Evolutionary conservation across 1,140 invertebrate species (phyloP).

Genomic region (Artemia franciscana): DNA sequence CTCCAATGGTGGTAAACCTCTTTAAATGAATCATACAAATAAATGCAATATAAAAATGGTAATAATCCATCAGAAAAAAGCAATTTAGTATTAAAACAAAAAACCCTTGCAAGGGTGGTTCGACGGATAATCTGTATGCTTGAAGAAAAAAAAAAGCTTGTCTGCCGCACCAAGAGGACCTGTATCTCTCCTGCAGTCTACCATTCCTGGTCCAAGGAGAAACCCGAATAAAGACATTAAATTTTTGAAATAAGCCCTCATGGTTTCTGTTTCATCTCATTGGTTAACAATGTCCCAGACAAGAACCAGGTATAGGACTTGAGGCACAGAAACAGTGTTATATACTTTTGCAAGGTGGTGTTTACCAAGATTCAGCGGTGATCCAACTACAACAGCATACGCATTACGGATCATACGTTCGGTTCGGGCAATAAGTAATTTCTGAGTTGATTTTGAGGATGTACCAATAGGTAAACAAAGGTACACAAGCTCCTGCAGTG

Average conservation of each 20-base stretch:
- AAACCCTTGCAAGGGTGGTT: too few relatives aligned
- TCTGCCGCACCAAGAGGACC: too few relatives aligned
- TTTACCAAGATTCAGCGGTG: neutral
- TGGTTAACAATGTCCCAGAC: neutral
- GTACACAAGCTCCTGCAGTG: neutral
- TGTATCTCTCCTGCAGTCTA: neutral
- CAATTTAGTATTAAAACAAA: too few relatives aligned
- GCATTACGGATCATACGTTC: neutral
- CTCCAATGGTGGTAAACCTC: too few relatives aligned
- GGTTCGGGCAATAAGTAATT: neutral
- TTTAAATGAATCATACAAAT: too few relatives aligned
- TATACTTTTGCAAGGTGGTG: neutral
- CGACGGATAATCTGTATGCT: too few relatives aligned
- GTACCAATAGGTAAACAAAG: neutral
- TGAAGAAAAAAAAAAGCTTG: too few relatives aligned
- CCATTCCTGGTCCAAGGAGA: neutral
- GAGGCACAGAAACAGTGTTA: neutral
- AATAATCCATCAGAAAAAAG: too few relatives aligned
- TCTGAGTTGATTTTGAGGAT: neutral
- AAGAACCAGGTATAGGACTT: neutral
- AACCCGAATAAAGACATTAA: neutral
- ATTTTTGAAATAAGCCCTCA: neutral
- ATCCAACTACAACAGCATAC: neutral
- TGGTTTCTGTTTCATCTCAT: neutral
- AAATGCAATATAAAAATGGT: too few relatives aligned